Percentiles rank a stretch among this genome's conserved stretches.
phyloP scores from a whole-genome alignment of 2,888 invertebrate species.

The Resseliella maxima region DNA sequence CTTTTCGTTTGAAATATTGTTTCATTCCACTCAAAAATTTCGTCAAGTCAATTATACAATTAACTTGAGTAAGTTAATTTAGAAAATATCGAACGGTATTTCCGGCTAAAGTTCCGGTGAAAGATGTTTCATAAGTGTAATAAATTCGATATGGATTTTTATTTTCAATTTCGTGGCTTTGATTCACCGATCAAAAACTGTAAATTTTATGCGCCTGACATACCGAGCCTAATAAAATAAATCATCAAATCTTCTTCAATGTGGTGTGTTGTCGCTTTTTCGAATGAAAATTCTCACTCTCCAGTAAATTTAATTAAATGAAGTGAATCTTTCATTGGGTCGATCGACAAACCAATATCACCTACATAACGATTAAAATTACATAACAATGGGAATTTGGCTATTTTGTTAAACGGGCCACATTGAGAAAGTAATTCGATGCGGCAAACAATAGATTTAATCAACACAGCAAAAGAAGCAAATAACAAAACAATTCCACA shows the following conservation, averaged over 20 bases:
- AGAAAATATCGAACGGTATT: neutral
- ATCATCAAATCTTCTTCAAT: no score
- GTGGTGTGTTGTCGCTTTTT: neutral
- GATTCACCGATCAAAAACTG: neutral
- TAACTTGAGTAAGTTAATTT: neutral
- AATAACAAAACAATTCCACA: slow-evolving; percentile 39
- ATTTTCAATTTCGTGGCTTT: neutral
- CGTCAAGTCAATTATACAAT: neutral
- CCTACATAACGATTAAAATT: neutral
- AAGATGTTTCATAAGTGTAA: neutral
- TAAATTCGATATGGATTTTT: neutral
- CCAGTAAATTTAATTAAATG: neutral
- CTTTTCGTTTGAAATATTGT: no score
- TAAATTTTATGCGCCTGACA: neutral
- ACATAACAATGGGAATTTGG: slow-evolving; percentile 16
- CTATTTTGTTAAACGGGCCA: slow-evolving; percentile 33
- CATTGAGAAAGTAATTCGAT: slow-evolving; percentile 38
- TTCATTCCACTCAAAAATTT: neutral
- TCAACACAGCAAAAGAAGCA: slow-evolving; percentile 14
- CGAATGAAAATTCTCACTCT: neutral
- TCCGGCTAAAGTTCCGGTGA: neutral
- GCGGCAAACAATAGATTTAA: slow-evolving; percentile 36
- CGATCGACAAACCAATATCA: neutral
- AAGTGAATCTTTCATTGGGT: neutral
- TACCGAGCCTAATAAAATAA: no score